A percentile compares a stretch with the other conserved stretches of the same genome.
Evolutionary conservation across 2,113 vertebrate species (phyloP).

Genomic region (Polypterus bichir): DNA sequence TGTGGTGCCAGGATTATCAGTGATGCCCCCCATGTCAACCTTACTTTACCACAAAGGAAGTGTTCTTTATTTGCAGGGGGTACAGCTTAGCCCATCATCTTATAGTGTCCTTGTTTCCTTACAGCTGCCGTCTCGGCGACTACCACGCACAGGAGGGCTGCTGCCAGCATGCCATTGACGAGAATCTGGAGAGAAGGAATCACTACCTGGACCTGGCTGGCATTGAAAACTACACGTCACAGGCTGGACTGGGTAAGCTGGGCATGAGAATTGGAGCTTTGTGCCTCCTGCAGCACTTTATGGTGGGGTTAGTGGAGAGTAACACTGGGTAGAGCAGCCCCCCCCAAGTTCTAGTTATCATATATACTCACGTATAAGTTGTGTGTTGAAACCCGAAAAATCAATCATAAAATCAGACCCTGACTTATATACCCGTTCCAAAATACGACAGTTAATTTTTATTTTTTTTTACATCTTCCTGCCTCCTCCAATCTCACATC

Average conservation of each 20-base stretch:
- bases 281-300: too few species aligned
- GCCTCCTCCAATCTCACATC: too few species aligned
- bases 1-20: background rate
- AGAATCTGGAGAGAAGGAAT: constrained; percentile 98
- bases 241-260: constrained; percentile 77
- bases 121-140: constrained; percentile 81
- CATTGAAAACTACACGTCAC: constrained; percentile 95
- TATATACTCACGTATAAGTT: too few species aligned
- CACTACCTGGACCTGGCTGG: constrained; percentile 97
- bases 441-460: too few species aligned
- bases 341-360: too few species aligned
- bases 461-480: too few species aligned
- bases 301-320: too few species aligned
- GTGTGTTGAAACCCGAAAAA: too few species aligned
- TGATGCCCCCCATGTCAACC: too few species aligned
- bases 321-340: too few species aligned
- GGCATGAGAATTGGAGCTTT: background rate
- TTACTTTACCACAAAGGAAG: background rate
- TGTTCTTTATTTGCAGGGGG: background rate
- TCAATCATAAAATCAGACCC: too few species aligned
- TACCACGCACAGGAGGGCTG: constrained; percentile 71
- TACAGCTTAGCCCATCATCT: background rate
- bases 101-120: constrained; percentile 17
- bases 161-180: constrained; percentile 85
- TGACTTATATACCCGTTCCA: too few species aligned